Percentiles rank a stretch among this genome's conserved stretches.
Evolutionary conservation across 2,888 invertebrate species (phyloP).

Genomic region (Yponomeuta malinellus): DNA sequence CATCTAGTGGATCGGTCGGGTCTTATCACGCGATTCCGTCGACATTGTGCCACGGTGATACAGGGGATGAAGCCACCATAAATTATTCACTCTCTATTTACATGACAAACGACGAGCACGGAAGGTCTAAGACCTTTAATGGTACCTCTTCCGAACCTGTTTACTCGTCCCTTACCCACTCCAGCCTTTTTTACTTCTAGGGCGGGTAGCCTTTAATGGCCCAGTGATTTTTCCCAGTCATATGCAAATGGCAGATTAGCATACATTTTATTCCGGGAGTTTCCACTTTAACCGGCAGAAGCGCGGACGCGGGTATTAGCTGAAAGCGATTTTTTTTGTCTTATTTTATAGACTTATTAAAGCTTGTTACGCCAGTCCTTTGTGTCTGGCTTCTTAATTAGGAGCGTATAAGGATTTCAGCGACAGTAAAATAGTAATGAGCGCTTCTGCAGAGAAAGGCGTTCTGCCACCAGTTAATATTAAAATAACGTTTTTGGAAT

Average conservation of each 20-base stretch:
- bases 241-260: conserved; percentile 63
- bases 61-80: conserved; percentile 54
- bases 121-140: conserved; percentile 62
- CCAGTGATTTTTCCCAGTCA: conserved; percentile 63
- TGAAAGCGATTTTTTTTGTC: conserved; percentile 37
- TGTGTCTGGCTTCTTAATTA: conserved; percentile 26
- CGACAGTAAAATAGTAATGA: background rate
- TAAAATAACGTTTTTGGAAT: background rate
- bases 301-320: conserved; percentile 38
- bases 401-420: background rate
- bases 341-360: conserved; percentile 18
- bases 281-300: conserved; percentile 38
- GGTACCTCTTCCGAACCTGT: conserved; percentile 47
- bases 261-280: conserved; percentile 50
- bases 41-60: conserved; percentile 32
- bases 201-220: conserved; percentile 54
- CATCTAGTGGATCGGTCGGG: conserved; percentile 22
- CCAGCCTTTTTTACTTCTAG: conserved; percentile 43
- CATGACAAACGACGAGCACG: conserved; percentile 65
- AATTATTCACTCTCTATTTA: conserved; percentile 71
- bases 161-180: conserved; percentile 36
- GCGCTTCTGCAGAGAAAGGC: background rate
- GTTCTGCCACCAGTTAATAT: background rate
- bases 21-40: conserved; percentile 43
- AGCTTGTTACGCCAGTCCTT: conserved; percentile 21